These are phyloP conservation scores for Epinotia ramella DNA, from an alignment of 2,888 invertebrate genomes.

Conservation along the genomic window DNA sequence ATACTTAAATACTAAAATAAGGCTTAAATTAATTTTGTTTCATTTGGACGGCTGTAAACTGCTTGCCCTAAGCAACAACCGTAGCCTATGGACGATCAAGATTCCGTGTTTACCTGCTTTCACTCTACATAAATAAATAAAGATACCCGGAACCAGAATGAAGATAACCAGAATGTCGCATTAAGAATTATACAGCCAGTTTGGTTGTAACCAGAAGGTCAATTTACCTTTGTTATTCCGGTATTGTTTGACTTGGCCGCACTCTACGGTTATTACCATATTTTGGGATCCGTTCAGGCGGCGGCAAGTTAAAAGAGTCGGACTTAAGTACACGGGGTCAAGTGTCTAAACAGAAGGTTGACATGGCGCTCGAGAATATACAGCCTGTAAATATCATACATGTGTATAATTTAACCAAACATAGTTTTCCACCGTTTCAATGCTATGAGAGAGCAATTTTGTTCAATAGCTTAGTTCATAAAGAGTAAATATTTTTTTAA, in stretches of 20 bases:
- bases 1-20: no score
- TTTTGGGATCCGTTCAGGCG: conserved; percentile 36
- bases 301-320: conserved; percentile 33
- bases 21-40: no score
- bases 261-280: conserved; percentile 40
- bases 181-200: neutral
- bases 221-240: conserved; percentile 41
- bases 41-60: no score
- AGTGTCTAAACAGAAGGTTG: conserved; percentile 10
- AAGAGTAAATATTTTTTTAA: neutral
- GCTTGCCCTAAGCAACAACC: no score
- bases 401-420: no score
- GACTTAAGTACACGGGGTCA: conserved; percentile 16
- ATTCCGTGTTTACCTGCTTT: no score
- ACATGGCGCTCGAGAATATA: neutral
- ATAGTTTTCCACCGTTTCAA: no score
- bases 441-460: no score
- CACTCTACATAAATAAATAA: no score
- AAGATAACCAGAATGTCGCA: neutral
- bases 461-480: neutral
- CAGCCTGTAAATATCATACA: neutral
- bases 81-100: no score
- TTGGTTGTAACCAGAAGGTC: conserved; percentile 27
- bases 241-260: conserved; percentile 39
- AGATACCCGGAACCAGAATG: no score